Conservation (phyloP, 1,140 invertebrate genomes). For the Halesus radiatus region DNA sequence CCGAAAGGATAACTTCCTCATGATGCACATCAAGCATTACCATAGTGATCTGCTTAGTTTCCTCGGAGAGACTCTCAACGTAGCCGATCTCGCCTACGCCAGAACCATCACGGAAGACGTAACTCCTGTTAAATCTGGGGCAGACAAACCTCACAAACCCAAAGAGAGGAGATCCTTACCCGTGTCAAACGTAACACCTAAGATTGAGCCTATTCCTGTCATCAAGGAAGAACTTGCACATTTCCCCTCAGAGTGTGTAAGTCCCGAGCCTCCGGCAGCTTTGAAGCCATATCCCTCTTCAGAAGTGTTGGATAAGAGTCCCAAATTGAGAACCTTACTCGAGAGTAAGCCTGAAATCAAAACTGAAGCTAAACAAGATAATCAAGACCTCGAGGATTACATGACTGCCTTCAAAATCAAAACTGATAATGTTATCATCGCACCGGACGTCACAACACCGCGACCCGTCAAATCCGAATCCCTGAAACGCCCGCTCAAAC, state of each 20-base stretch:
- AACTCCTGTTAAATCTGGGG: constrained; percentile 68
- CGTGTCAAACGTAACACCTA: background rate
- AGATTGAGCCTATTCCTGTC: constrained; percentile 11
- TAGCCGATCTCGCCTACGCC: constrained; percentile 86
- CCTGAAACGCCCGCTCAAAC: background rate
- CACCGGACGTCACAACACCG: background rate
- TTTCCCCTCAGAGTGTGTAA: background rate
- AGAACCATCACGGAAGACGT: constrained; percentile 72
- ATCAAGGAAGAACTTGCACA: constrained; percentile 1
- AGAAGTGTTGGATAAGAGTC: constrained; percentile 60
- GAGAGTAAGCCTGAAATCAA: constrained; percentile 28
- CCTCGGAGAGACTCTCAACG: constrained; percentile 85
- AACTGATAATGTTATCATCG: background rate
- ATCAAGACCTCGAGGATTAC: constrained; percentile 22
- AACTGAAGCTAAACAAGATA: background rate
- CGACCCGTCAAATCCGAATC: background rate
- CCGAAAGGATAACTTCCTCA: constrained; percentile 88
- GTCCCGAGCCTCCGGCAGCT: constrained; percentile 45
- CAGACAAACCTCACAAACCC: constrained; percentile 61
- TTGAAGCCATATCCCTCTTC: background rate
- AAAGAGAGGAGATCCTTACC: constrained; percentile 37
- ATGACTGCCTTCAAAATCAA: constrained; percentile 30
- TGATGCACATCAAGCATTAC: constrained; percentile 94
- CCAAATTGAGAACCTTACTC: constrained; percentile 62
- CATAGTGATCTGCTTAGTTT: constrained; percentile 84